Evolutionary conservation across 2,888 invertebrate species (phyloP), one percentile per base, ranked within the genome.

Genomic region (Acrobasis repandana): DNA sequence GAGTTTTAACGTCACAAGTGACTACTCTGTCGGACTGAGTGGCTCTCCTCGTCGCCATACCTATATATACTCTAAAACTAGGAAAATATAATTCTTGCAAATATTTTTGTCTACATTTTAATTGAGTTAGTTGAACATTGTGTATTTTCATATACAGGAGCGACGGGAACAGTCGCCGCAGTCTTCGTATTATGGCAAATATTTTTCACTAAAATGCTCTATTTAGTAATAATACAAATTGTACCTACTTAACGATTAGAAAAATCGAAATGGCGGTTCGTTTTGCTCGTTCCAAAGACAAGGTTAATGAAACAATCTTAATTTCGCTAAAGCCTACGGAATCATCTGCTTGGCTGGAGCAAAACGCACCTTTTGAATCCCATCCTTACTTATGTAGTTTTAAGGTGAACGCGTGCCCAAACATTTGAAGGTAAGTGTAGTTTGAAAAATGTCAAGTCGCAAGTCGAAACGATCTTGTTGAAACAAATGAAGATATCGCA

Each of bases 171-270:
- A 78, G 79, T 76, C 72, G 57, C n/a, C 72, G 69, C 73, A 75
- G 70, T 67, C 73, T 73, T 68, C 63, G 63, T 60, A 62, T 63
- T 69, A 80, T 79, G 81, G 82, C 83, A 76, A 77, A 76, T 68
- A 78, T 78, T 79, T 79, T 79, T 73, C 72, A 77, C 78, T 80
- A 86, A 79, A 82, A 82, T 71, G 77, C 75, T 79, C 79, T 79
- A 80, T 69, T 65, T 72, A 71, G 72, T 79, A 80, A 74, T 72
- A 72, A 62, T 76, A 84, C 79, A 80, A 87, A 84, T 87, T 88
- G 82, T 77, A 81, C 77, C 89, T 90, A 90, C 83, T 86, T 88
- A 86, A 75, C 62, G 66, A 73, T 84, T 82, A 81, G 74, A 68
- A 76, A 74, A 73, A 73, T 69, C 61, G 63, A 66, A 69, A 63